Evolutionary conservation across 2,113 vertebrate species (phyloP), one percentile per base, ranked within the genome.

Genomic region (Mastomys coucha): DNA sequence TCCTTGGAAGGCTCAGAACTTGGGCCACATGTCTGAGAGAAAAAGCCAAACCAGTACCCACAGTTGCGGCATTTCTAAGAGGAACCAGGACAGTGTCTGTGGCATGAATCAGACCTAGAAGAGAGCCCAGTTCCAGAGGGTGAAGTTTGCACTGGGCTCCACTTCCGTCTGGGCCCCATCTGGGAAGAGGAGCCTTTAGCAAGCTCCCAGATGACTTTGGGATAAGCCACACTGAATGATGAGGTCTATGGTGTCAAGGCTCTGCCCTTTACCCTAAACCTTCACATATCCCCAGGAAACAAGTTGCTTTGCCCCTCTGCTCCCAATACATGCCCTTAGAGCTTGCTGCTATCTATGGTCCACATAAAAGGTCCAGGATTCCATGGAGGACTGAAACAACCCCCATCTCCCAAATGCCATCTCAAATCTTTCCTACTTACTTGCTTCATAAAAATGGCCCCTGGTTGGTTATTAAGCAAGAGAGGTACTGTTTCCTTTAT

Each of bases 401-500:
- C 17, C 0, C 36, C 90, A 91, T 69, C n/a, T 89, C 91, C 14
- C 78, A 87, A 24, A 42, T 72, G 96, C 96, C 65, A 72, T n/a
- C 22, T 63, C 65, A 26, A 13, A 67, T 95, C 78, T 77, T 53
- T 31, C 42, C 51, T 65, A 1, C 78, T 97, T 88, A 39, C 89
- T 87, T 84, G 78, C 81, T 97, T 89, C 69, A n/a, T 76, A 53
- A 42, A 91, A 73, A 77, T 20, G 91, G 20, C 93, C 88, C 24
- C 77, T 97, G 97, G 97, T 76, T 97, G 96, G 94, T 91, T 91
- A 69, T 97, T 96, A 96, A 89, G 77, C 88, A 93, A 87, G 87
- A 24, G 65, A 39, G 26, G n/a, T 7, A 90, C 4, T 9, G 11
- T 91, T 91, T 91, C 31, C 42, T 95, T 94, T 97, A 73, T 80